Evolutionary conservation across 2,113 vertebrate genomes (phyloP).

Genomic region (Strix uralensis): DNA sequence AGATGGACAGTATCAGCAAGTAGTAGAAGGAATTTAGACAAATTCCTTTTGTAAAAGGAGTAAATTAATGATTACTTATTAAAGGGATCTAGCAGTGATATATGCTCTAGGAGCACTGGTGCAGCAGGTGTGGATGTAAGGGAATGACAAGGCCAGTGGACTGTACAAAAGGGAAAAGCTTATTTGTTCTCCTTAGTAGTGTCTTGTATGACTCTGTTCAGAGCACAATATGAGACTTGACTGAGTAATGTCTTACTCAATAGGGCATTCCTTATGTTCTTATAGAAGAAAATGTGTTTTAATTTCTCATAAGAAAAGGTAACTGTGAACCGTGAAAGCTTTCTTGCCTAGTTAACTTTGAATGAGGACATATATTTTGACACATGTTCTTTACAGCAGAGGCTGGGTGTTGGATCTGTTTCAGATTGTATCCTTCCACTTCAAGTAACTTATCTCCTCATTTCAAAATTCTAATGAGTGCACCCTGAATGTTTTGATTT

Average conservation of each 20-base stretch:
- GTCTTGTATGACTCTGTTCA: not conserved
- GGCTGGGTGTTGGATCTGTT: not conserved
- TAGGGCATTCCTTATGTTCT: not conserved
- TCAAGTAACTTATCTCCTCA: not conserved
- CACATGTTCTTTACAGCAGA: not conserved
- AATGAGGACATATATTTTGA: not conserved
- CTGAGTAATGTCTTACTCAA: not conserved
- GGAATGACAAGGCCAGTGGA: not conserved
- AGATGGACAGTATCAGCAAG: not conserved
- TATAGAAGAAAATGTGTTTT: not conserved
- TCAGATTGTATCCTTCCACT: not conserved
- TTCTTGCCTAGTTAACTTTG: not conserved
- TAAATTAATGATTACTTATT: not conserved
- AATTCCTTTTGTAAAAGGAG: not conserved
- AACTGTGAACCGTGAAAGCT: not conserved
- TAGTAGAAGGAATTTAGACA: not conserved
- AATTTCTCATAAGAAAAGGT: not conserved
- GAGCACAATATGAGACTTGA: not conserved
- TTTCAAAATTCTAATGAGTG: not conserved
- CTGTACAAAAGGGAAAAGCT: not conserved
- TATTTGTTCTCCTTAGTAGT: not conserved
- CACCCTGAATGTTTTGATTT: not conserved
- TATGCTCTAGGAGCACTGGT: not conserved
- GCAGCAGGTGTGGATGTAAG: not conserved
- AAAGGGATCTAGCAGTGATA: not conserved